Conservation (phyloP, 2,113 vertebrate species). For the Gavia stellata region DNA sequence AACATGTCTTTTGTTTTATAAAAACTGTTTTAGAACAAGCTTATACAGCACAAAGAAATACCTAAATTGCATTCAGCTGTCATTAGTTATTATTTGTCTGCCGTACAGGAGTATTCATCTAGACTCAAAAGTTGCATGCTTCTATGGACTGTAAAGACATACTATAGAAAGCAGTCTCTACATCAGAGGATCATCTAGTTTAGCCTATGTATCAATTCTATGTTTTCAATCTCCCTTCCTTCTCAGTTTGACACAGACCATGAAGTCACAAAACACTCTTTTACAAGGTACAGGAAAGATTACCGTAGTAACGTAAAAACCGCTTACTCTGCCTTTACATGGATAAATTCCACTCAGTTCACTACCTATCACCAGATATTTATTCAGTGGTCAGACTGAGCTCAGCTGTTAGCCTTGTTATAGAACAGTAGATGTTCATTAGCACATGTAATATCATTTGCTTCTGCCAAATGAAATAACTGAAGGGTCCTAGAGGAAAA, state of each 20-base stretch:
- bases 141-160: not conserved
- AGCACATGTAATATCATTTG: not conserved
- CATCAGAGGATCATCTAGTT: not conserved
- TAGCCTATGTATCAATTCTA: not conserved
- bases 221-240: not conserved
- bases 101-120: not conserved
- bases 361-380: not conserved
- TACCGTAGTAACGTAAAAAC: accelerated
- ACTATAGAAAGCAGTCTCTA: not conserved
- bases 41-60: not conserved
- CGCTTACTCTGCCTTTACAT: not conserved
- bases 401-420: not conserved
- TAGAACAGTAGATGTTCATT: not conserved
- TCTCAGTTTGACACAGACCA: not conserved
- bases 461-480: not conserved
- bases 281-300: not conserved
- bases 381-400: not conserved
- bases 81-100: not conserved
- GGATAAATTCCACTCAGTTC: not conserved
- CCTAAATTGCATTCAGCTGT: not conserved
- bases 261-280: accelerated
- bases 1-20: not conserved
- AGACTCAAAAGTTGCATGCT: not conserved
- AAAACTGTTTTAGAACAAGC: not conserved
- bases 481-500: not conserved